phyloP scores from a whole-genome alignment of 2,113 vertebrate genomes.

The Callionymus lyra region DNA sequence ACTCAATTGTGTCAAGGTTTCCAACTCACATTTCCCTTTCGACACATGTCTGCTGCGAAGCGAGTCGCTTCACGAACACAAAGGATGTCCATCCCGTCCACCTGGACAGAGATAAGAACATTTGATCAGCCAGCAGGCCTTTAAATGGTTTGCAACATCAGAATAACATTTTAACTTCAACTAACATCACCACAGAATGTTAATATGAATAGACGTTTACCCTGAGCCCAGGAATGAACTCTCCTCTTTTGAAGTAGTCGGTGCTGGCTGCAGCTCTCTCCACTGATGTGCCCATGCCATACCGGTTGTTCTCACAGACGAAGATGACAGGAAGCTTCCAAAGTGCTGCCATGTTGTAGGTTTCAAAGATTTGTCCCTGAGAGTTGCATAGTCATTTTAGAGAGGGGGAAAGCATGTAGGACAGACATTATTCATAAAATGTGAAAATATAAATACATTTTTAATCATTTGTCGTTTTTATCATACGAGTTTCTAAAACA shows the following conservation, averaged over 20 bases:
- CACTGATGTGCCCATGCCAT: conserved; percentile 85
- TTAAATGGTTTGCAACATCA: too few relatives aligned
- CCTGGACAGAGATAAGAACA: conserved; percentile 54
- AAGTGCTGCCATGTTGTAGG: conserved; percentile 87
- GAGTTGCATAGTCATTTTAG: not conserved
- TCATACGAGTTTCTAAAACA: too few relatives aligned
- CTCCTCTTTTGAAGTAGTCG: conserved; percentile 86
- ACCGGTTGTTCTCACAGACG: conserved; percentile 90
- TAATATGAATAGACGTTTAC: conserved; percentile 37
- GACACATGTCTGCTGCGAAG: conserved; percentile 82
- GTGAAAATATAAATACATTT: too few relatives aligned
- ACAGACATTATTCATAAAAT: too few relatives aligned
- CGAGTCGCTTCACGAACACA: conserved; percentile 84
- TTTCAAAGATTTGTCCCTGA: conserved; percentile 90
- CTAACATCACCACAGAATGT: not conserved
- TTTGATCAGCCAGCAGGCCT: too few relatives aligned
- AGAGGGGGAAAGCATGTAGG: not conserved
- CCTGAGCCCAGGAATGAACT: conserved; percentile 82
- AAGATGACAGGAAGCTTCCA: conserved; percentile 92
- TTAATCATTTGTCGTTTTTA: too few relatives aligned
- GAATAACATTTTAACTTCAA: too few relatives aligned
- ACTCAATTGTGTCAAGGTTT: not conserved
- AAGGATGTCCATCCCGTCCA: conserved; percentile 92
- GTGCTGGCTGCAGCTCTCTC: conserved; percentile 84
- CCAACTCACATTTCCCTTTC: conserved; percentile 77